These are phyloP conservation scores for Panurus biarmicus DNA, from an alignment of 2,113 vertebrate species.

Conservation along the genomic window DNA sequence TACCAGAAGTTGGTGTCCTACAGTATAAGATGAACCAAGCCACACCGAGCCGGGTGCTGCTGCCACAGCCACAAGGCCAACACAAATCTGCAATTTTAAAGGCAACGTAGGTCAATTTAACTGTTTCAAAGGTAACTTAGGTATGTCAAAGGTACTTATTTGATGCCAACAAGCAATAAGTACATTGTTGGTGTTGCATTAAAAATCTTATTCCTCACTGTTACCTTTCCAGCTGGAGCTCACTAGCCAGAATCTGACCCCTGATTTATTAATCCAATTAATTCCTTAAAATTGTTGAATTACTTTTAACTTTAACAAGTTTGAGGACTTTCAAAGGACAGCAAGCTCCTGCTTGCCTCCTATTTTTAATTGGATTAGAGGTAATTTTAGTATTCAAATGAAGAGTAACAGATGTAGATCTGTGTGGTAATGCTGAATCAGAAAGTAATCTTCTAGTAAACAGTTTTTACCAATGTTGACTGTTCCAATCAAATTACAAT, in stretches of 20 bases:
- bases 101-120: neutral
- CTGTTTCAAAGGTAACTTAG: neutral
- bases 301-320: neutral
- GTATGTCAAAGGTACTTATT: neutral
- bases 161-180: neutral
- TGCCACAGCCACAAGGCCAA: neutral
- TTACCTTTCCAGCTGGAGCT: neutral
- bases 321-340: slow-evolving; percentile 10
- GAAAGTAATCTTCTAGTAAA: slow-evolving; percentile 26
- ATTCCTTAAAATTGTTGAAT: neutral
- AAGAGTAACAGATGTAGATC: slow-evolving; percentile 15
- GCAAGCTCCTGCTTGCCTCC: neutral
- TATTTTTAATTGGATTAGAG: slow-evolving; percentile 20
- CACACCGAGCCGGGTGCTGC: neutral
- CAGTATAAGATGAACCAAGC: neutral
- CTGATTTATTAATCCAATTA: neutral
- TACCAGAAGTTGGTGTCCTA: neutral
- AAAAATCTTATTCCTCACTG: neutral
- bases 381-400: slow-evolving; percentile 14
- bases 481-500: slow-evolving; percentile 14
- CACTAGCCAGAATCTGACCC: neutral
- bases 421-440: neutral
- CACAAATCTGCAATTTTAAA: neutral
- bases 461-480: neutral
- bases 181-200: neutral